These are phyloP conservation scores for Sesia bembeciformis DNA, from an alignment of 2,888 invertebrate genomes.

Conservation along the genomic window DNA sequence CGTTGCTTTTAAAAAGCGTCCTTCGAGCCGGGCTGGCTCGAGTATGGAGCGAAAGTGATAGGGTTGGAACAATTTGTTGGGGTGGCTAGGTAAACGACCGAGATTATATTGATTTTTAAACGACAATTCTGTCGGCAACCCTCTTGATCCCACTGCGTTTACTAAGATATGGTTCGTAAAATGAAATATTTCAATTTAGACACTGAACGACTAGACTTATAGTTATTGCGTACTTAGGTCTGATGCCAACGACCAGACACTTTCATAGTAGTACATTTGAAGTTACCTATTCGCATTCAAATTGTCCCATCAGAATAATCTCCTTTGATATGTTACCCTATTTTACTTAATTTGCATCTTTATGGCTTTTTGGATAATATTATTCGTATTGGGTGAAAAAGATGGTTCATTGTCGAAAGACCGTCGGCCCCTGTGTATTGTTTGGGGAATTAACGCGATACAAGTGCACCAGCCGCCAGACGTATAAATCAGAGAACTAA, in stretches of 20 bases:
- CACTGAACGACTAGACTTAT: no score
- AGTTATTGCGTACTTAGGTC: neutral
- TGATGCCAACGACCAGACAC: constrained; percentile 1
- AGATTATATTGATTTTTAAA: constrained; percentile 67
- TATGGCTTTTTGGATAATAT: constrained; percentile 22
- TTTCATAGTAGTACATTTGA: constrained; percentile 7
- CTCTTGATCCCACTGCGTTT: no score
- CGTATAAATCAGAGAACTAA: constrained; percentile 67
- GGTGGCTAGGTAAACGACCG: constrained; percentile 61
- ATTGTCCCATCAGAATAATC: constrained; percentile 29
- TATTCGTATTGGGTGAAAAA: constrained; percentile 15
- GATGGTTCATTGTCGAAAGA: constrained; percentile 19
- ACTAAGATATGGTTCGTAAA: no score
- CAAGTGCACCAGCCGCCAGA: constrained; percentile 50
- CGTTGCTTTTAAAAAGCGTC: constrained; percentile 54
- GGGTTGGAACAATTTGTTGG: constrained; percentile 63
- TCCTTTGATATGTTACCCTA: constrained; percentile 31
- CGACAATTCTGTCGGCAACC: constrained; percentile 32
- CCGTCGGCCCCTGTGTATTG: constrained; percentile 37
- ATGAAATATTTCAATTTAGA: neutral
- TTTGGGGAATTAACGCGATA: constrained; percentile 51
- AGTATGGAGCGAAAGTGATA: constrained; percentile 38
- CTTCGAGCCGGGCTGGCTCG: constrained; percentile 28
- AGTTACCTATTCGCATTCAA: constrained; percentile 36
- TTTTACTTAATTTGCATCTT: constrained; percentile 40